phyloP scores from a whole-genome alignment of 2,888 invertebrate genomes.

The Thymelicus acteon region DNA sequence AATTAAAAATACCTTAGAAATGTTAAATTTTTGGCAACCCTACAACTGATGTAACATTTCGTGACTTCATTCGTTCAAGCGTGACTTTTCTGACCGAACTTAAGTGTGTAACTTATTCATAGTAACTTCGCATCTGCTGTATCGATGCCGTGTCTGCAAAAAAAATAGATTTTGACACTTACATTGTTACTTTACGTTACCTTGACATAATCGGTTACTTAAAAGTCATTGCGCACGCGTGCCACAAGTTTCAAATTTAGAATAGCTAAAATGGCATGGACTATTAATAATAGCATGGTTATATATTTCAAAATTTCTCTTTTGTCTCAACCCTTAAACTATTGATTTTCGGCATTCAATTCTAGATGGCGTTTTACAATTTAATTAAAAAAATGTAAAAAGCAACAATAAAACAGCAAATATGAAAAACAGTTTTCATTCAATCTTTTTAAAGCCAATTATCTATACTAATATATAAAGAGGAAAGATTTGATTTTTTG shows the following conservation, averaged over 20 bases:
- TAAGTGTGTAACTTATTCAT: constrained; percentile 40
- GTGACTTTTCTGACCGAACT: constrained; percentile 64
- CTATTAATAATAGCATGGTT: too few relatives aligned
- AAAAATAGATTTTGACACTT: constrained; percentile 16
- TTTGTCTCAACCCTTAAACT: too few relatives aligned
- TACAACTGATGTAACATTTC: constrained; percentile 62
- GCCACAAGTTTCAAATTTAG: not conserved
- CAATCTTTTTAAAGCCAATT: too few relatives aligned
- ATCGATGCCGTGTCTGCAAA: constrained; percentile 23
- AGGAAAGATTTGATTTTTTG: too few relatives aligned
- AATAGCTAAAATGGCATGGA: too few relatives aligned
- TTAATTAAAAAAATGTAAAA: too few relatives aligned
- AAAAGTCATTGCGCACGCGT: not conserved
- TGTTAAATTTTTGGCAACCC: constrained; percentile 35
- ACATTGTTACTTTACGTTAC: not conserved
- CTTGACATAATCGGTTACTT: constrained; percentile 1
- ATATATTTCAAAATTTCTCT: too few relatives aligned
- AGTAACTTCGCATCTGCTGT: constrained; percentile 34
- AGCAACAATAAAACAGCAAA: too few relatives aligned
- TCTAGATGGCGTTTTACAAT: too few relatives aligned
- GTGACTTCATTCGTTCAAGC: constrained; percentile 55
- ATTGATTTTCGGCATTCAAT: too few relatives aligned
- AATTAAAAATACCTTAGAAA: not conserved
- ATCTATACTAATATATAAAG: too few relatives aligned
- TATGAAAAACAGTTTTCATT: too few relatives aligned